A percentile compares a stretch with the other conserved stretches of the same genome.
Conservation (phyloP, 2,113 vertebrate genomes). For the Vimba vimba region DNA sequence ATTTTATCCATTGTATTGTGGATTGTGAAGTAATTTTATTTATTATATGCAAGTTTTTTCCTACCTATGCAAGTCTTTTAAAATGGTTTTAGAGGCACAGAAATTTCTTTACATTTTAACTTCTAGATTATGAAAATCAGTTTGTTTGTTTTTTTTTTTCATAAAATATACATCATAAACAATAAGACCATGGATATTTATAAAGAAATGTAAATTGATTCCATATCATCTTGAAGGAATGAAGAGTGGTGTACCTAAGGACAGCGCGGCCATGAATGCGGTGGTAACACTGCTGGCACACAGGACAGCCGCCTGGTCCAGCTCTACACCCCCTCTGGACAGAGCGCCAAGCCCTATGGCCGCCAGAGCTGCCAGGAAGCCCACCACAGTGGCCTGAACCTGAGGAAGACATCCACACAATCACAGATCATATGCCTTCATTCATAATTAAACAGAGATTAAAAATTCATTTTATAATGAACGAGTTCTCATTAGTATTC, state of each 20-base stretch:
- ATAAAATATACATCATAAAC: not conserved
- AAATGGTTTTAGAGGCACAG: not conserved
- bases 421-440: not conserved
- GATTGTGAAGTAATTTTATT: not conserved
- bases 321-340: slow-evolving; percentile 82
- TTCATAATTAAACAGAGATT: not conserved
- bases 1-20: not conserved
- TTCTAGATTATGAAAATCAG: not conserved
- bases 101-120: not conserved
- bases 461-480: slow-evolving; percentile 17
- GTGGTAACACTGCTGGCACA: slow-evolving; percentile 93
- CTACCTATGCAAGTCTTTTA: not conserved
- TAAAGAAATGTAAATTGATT: not conserved
- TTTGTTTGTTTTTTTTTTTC: too few relatives aligned
- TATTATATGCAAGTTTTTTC: not conserved
- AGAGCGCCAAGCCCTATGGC: slow-evolving; percentile 85
- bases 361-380: slow-evolving; percentile 90
- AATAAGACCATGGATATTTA: not conserved
- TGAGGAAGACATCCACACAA: slow-evolving; percentile 58
- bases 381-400: slow-evolving; percentile 94
- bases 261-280: slow-evolving; percentile 88
- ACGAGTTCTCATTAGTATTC: slow-evolving; percentile 16
- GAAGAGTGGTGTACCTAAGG: slow-evolving; percentile 76
- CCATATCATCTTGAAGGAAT: not conserved
- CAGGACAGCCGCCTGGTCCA: slow-evolving; percentile 83